phyloP scores from a whole-genome alignment of 2,113 vertebrate genomes.

The Mormyrus iriodes region DNA sequence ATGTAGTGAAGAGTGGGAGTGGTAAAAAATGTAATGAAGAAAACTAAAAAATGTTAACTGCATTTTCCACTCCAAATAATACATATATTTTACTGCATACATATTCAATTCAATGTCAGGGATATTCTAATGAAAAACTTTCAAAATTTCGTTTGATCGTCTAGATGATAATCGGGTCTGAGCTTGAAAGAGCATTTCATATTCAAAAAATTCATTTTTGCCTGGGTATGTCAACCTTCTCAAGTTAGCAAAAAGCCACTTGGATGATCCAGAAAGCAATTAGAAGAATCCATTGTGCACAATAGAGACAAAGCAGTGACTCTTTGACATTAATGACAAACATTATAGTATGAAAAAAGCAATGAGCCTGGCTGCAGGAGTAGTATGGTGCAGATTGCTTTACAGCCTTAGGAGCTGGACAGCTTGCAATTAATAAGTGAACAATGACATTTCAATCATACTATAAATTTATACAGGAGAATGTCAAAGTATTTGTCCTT shows the following conservation, averaged over 20 bases:
- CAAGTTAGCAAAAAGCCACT: neutral
- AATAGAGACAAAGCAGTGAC: conserved; percentile 50
- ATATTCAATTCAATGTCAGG: neutral
- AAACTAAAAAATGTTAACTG: neutral
- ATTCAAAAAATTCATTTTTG: neutral
- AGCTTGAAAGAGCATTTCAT: neutral
- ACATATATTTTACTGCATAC: neutral
- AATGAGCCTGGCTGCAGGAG: neutral
- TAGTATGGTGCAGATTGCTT: neutral
- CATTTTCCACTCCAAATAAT: neutral
- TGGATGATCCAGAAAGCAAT: neutral
- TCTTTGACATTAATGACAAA: conserved; percentile 10
- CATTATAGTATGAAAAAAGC: neutral
- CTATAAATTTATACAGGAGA: neutral
- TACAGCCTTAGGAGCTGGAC: neutral
- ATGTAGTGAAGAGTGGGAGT: neutral
- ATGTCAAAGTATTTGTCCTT: neutral
- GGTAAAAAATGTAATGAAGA: neutral
- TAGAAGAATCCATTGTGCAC: conserved; percentile 13
- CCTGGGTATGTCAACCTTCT: neutral
- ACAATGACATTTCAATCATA: neutral
- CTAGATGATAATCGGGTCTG: neutral
- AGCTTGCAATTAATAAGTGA: neutral
- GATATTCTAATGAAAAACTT: neutral
- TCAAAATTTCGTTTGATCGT: neutral